phyloP scores from a whole-genome alignment of 1,140 invertebrate species.

The Dendroctonus valens region DNA sequence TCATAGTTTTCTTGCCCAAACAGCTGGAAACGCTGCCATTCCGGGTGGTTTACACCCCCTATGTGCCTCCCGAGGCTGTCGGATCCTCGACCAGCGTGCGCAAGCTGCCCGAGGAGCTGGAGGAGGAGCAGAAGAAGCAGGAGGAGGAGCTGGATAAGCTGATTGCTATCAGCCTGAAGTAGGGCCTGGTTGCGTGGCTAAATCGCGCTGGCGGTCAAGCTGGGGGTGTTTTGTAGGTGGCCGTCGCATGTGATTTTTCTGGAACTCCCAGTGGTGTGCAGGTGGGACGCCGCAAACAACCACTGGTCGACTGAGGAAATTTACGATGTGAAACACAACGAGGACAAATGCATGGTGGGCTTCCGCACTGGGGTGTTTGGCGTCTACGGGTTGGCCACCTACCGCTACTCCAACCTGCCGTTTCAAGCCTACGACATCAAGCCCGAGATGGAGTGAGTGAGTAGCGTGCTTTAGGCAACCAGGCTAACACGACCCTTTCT shows the following conservation, averaged over 20 bases:
- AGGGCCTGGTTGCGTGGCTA: conserved; percentile 26
- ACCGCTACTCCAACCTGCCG: conserved; percentile 75
- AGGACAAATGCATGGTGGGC: conserved; percentile 73
- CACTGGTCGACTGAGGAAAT: conserved; percentile 74
- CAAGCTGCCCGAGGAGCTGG: conserved; percentile 75
- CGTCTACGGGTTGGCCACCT: conserved; percentile 71
- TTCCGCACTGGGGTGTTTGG: conserved; percentile 74
- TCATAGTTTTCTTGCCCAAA: conserved; percentile 66
- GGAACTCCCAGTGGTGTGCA: conserved; percentile 75
- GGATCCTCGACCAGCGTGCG: conserved; percentile 55
- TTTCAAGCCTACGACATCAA: conserved; percentile 83
- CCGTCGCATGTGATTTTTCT: conserved; percentile 78
- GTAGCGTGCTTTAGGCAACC: not conserved
- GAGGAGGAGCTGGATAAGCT: conserved; percentile 74
- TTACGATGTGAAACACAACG: conserved; percentile 80
- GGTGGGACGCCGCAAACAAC: conserved; percentile 64
- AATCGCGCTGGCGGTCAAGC: too few species aligned
- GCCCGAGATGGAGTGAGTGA: conserved; percentile 59
- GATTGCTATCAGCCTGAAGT: conserved; percentile 69
- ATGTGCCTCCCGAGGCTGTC: conserved; percentile 54
- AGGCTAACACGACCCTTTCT: conserved; percentile 9
- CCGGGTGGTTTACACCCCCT: conserved; percentile 67
- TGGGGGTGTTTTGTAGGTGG: conserved; percentile 54
- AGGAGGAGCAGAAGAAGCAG: conserved; percentile 71
- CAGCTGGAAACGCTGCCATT: conserved; percentile 65